These are phyloP conservation scores for Gobio occitaniae DNA, from an alignment of 2,797 vertebrate genomes.

Conservation along the genomic window DNA sequence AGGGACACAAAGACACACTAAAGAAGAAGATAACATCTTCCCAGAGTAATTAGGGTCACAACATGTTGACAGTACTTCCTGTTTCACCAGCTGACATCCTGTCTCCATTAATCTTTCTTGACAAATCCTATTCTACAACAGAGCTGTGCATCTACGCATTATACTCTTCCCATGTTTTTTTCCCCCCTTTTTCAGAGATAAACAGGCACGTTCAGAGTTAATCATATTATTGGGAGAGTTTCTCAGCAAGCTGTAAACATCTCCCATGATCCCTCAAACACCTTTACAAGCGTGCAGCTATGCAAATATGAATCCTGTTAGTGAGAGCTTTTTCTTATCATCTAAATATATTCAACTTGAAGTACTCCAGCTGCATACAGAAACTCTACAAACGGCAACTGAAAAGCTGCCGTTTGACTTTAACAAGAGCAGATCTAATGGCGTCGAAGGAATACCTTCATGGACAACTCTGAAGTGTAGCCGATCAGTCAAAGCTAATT, in stretches of 20 bases:
- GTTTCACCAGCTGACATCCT: constrained; percentile 43
- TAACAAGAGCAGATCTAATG: not conserved
- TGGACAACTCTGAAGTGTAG: not conserved
- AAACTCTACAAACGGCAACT: constrained; percentile 32
- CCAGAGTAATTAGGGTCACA: constrained; percentile 21
- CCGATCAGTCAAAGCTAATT: not conserved
- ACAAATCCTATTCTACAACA: constrained; percentile 33
- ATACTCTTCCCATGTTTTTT: constrained; percentile 33
- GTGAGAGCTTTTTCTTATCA: constrained; percentile 71
- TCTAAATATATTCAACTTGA: constrained; percentile 62
- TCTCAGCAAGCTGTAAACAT: constrained; percentile 52
- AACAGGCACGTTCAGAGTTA: constrained; percentile 39
- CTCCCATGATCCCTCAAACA: constrained; percentile 45
- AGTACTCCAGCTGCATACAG: constrained; percentile 30
- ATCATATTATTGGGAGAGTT: constrained; percentile 41
- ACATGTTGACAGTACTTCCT: constrained; percentile 32
- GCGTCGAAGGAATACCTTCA: not conserved
- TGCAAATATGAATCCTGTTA: constrained; percentile 63
- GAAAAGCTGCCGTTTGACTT: not conserved
- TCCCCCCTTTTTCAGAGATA: constrained; percentile 19
- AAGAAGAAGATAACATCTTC: constrained; percentile 8
- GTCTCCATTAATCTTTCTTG: constrained; percentile 35
- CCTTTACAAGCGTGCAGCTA: constrained; percentile 55
- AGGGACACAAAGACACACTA: not conserved
- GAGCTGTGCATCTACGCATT: constrained; percentile 29